Evolutionary conservation across 2,888 invertebrate species (phyloP).

Genomic region (Pristionchus maxplancki): DNA sequence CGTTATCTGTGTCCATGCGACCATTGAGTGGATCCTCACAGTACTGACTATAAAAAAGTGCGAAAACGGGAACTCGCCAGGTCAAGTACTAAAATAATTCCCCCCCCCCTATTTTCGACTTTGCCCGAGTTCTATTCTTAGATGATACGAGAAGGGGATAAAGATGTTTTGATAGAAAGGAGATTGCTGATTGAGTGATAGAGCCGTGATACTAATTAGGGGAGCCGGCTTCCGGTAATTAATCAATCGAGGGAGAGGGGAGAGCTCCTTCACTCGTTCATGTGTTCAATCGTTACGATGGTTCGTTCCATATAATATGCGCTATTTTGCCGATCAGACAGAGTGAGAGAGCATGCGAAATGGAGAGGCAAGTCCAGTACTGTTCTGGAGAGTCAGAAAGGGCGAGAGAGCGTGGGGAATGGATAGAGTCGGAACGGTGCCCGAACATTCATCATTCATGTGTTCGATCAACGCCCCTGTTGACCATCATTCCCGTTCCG

Average conservation of each 20-base stretch:
- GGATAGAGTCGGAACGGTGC: too few species aligned
- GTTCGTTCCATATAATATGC: too few species aligned
- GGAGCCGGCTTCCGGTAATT: constrained; percentile 23
- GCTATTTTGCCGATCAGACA: too few species aligned
- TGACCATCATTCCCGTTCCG: constrained; percentile 18
- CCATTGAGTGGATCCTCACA: background rate
- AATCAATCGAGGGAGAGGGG: background rate
- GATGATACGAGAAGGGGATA: background rate
- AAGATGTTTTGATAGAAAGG: constrained; percentile 22
- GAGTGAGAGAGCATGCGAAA: too few species aligned
- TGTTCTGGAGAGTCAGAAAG: background rate
- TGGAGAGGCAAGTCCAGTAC: too few species aligned
- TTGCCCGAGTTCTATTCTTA: background rate
- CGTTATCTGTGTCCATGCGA: background rate
- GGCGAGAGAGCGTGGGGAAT: background rate
- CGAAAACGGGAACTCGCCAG: background rate
- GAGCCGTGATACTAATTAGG: background rate
- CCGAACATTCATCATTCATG: background rate
- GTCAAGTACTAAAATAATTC: background rate
- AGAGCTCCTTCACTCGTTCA: background rate
- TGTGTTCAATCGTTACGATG: background rate
- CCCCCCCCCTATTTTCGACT: background rate
- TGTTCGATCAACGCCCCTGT: background rate
- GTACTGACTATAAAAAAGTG: background rate
- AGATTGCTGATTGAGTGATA: background rate